Percentiles rank a stretch among this genome's conserved stretches.
phyloP scores from a whole-genome alignment of 1,140 invertebrate genomes.

The Aphelenchoides fujianensis region DNA sequence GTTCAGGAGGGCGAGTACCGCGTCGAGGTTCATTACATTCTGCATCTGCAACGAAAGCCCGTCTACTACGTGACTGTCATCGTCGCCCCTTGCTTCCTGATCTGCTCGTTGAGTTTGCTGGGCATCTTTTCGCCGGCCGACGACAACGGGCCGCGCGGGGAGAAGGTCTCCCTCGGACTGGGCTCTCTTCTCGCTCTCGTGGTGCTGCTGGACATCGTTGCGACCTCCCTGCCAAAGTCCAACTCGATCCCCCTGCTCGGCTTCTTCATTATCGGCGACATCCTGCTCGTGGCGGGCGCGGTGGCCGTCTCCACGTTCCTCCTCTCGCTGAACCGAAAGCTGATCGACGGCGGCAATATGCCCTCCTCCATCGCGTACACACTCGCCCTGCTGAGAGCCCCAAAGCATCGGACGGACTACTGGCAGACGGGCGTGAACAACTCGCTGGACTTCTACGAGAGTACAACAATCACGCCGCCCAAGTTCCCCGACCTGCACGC shows the following conservation, averaged over 20 bases:
- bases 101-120: constrained; percentile 54
- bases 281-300: constrained; percentile 52
- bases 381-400: constrained; percentile 26
- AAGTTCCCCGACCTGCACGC: constrained; percentile 44
- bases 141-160: constrained; percentile 56
- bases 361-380: constrained; percentile 45
- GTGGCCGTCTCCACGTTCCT: constrained; percentile 55
- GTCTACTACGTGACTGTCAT: constrained; percentile 60
- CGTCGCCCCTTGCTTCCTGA: constrained; percentile 57
- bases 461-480: constrained; percentile 1
- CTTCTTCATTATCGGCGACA: constrained; percentile 57
- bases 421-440: constrained; percentile 32
- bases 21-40: constrained; percentile 55
- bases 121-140: constrained; percentile 57
- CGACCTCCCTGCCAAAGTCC: constrained; percentile 56
- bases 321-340: constrained; percentile 40
- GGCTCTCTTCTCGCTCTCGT: constrained; percentile 55
- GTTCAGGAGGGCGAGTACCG: constrained; percentile 41
- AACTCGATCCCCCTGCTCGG: constrained; percentile 60
- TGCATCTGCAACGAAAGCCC: constrained; percentile 54
- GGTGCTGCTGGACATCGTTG: constrained; percentile 56
- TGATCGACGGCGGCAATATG: constrained; percentile 49
- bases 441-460: neutral
- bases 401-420: constrained; percentile 35
- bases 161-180: constrained; percentile 57